Base-by-base conservation (phyloP, 2,797 vertebrate species). In the Enteromius unitaeniatus region DNA sequence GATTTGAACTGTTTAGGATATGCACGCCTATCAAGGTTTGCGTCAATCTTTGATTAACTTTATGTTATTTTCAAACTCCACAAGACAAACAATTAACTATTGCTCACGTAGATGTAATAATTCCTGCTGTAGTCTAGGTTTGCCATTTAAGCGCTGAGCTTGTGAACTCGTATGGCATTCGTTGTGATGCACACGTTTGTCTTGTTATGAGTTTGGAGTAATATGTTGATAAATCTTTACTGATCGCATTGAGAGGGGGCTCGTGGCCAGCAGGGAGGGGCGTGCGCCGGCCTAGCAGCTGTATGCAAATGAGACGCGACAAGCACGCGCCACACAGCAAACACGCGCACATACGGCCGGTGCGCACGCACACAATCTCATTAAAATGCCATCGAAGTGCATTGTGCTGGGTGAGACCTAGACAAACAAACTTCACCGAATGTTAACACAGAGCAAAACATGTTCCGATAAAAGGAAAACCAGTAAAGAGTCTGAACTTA, bases 261-360 rank as follows among this genome's bases (percentile, higher is more conserved):
- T 64, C 4, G 53, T 65, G 79, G 45, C 21, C 51, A 69, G 51
- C 23, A 77, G 90, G 83, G 79, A 78, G 70, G 72, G 82, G 85
- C 82, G 60, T 82, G 68, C 65, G 76, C 51, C 26, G 28, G 82
- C 76, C 51, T 21, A 84, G 95, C 97, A 98, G 97, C 97, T 98
- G 97, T 98, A 98, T 98, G 97, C 91, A 97, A 98, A 98, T 97
- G 4, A 93, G 95, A 93, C 91, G 92, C 94, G 92, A 91, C 90
- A 93, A 94, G 94, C 96, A 96, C 96, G 95, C 96, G 95, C 95
- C 95, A 93, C 93, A 95, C 95, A 96, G 94, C 96, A 97, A 97
- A 97, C 93, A 96, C 91, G 89, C 91, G 90, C 95, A 92, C 94
- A 92, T 90, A 92, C 91, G 91, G 85, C 83, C 42, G 34, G n/a